Base-by-base conservation (phyloP, 2,888 invertebrate species). In the Cheilosia soror region DNA sequence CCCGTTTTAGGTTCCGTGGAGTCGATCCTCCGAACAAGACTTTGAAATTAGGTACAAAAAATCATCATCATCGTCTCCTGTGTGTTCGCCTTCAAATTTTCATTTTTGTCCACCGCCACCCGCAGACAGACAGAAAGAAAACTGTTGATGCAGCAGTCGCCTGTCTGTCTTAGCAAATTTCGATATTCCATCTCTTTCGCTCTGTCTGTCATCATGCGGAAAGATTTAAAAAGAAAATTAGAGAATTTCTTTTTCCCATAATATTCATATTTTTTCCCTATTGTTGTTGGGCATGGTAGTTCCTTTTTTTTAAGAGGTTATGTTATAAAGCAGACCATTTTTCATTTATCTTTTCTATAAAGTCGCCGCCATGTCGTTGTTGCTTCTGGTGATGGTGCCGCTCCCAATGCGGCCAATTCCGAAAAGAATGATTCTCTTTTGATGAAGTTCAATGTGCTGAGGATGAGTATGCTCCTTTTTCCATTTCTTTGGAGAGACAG, bases 101-200 rank as follows among this genome's bases (percentile, higher is more conserved):
- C 9, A 53, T 60, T 13, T 20, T 7, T 2, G 15, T 20, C 25
- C 47, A 49, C 66, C 60, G 3, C 60, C 11, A 2, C 42, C 55
- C 15, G 25, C 47, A 27, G 13, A 29, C 49, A 71, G 76, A 69
- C 53, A 69, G 68, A 60, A 37, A 47, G 65, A 80, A 84, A 84
- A 84, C 79, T 84, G 84, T 84, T 84, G 79, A 84, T 84, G 79
- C 85, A 72, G 85, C 81, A 85, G 85, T 81, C 85, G 85, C 81
- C 85, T 81, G 85, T 85, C 85, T 85, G 85, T 85, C 85, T 85
- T 85, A 69, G 68, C 81, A 55, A 84, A 75, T 80, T 60, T 33
- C 20, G n/a, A 57, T 68, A 51, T 68, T n/a, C 55, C 33, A 11
- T 72, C 77, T 55, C 60, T 60, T 13, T 58, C 66, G 6, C 25